Evolutionary conservation across 2,888 invertebrate genomes (phyloP).

Genomic region (Alitta virens): DNA sequence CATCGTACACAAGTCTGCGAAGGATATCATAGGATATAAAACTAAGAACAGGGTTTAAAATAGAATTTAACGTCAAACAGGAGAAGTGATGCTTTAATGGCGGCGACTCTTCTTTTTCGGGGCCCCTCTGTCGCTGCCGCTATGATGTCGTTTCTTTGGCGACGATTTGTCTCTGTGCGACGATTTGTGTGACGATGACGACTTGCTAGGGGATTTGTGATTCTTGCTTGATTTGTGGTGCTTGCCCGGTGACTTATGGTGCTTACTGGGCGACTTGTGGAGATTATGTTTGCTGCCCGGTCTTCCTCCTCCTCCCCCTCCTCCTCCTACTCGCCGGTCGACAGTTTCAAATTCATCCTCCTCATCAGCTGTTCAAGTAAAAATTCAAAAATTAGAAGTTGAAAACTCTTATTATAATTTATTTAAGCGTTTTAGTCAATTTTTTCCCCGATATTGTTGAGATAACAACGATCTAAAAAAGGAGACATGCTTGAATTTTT

Average conservation of each 20-base stretch:
- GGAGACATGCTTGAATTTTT: too few relatives aligned
- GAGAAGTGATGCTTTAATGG: too few relatives aligned
- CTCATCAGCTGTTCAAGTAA: neutral
- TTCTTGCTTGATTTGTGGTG: slow-evolving; percentile 13
- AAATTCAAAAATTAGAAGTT: neutral
- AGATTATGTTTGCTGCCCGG: neutral
- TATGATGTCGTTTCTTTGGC: slow-evolving; percentile 16
- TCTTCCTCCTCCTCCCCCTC: too few relatives aligned
- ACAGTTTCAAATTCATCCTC: neutral
- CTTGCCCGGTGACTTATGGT: slow-evolving; percentile 5
- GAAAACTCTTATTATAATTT: too few relatives aligned
- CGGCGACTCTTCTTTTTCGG: slow-evolving; percentile 14
- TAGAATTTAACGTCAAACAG: too few relatives aligned
- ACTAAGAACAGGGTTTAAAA: too few relatives aligned
- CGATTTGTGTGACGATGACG: slow-evolving; percentile 4
- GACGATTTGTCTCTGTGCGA: neutral
- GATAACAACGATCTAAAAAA: too few relatives aligned
- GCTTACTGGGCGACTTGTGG: neutral
- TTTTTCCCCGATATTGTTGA: too few relatives aligned
- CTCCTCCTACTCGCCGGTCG: neutral
- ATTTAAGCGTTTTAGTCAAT: too few relatives aligned
- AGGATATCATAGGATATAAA: too few relatives aligned
- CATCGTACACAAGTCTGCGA: too few relatives aligned
- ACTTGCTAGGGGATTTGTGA: neutral
- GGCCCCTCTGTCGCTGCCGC: slow-evolving; percentile 13